Percentiles rank a stretch among this genome's conserved stretches.
Conservation (phyloP, 2,797 vertebrate genomes). For the Acrocephalus scirpaceus region DNA sequence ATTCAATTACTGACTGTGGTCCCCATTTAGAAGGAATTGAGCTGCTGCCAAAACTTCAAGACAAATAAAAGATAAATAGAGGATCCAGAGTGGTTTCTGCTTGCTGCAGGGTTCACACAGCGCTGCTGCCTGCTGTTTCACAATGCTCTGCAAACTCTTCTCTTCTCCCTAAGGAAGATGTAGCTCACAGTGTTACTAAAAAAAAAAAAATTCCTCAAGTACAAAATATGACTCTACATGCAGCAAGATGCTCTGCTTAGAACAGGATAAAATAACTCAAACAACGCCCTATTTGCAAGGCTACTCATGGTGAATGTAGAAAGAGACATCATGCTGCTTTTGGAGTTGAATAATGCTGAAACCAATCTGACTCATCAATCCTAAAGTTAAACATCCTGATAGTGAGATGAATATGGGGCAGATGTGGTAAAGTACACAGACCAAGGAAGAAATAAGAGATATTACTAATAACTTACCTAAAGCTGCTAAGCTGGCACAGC, state of each 20-base stretch:
- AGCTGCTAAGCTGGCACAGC: neutral
- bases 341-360: neutral
- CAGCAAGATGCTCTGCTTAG: neutral
- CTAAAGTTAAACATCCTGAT: neutral
- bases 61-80: neutral
- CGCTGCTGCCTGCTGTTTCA: neutral
- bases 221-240: neutral
- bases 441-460: neutral
- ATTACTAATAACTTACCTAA: neutral
- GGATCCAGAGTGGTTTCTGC: neutral
- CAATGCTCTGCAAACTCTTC: neutral
- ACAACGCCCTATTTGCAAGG: neutral
- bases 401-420: neutral
- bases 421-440: fast-evolving
- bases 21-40: neutral
- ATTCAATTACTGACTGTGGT: neutral
- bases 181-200: neutral
- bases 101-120: neutral
- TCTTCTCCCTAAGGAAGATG: neutral
- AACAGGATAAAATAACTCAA: neutral
- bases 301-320: neutral
- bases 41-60: neutral
- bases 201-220: neutral
- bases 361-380: neutral
- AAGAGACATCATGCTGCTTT: neutral